A percentile compares a stretch with the other conserved stretches of the same genome.
phyloP scores from a whole-genome alignment of 1,140 invertebrate genomes.

The Drosophila serrata region DNA sequence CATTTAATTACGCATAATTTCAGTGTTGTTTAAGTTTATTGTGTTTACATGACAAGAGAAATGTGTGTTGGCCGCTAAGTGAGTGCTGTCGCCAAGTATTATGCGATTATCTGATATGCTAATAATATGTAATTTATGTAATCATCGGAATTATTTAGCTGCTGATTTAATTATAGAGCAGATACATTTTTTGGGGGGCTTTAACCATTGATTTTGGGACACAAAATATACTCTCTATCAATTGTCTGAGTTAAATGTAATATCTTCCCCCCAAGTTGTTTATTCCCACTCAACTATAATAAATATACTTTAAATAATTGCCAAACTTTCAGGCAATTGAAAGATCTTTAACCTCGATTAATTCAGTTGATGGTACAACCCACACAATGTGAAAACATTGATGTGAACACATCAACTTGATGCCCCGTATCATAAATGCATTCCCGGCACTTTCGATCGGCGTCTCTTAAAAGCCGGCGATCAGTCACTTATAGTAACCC shows the following conservation, averaged over 20 bases:
- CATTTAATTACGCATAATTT: constrained; percentile 67
- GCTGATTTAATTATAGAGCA: not conserved
- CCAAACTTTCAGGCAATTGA: constrained; percentile 23
- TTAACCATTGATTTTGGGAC: too few species aligned
- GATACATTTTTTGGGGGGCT: not conserved
- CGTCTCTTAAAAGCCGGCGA: constrained; percentile 47
- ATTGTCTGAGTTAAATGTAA: too few species aligned
- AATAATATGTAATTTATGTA: constrained; percentile 8
- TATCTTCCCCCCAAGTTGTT: not conserved
- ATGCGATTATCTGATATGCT: constrained; percentile 22
- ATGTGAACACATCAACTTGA: constrained; percentile 27
- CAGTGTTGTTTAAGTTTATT: constrained; percentile 58
- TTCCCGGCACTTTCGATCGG: constrained; percentile 53
- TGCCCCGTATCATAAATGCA: constrained; percentile 49
- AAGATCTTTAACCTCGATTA: constrained; percentile 9
- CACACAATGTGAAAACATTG: constrained; percentile 30
- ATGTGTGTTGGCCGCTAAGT: constrained; percentile 35
- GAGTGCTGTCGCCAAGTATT: constrained; percentile 20
- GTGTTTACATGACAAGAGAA: constrained; percentile 57
- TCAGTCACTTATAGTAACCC: constrained; percentile 43
- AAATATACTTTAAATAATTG: constrained; percentile 1
- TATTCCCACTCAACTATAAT: not conserved
- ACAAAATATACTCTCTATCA: too few species aligned
- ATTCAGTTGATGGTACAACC: constrained; percentile 17
- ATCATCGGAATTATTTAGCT: not conserved